These are phyloP conservation scores for Lucilia sericata DNA, from an alignment of 1,140 invertebrate species.

Conservation along the genomic window DNA sequence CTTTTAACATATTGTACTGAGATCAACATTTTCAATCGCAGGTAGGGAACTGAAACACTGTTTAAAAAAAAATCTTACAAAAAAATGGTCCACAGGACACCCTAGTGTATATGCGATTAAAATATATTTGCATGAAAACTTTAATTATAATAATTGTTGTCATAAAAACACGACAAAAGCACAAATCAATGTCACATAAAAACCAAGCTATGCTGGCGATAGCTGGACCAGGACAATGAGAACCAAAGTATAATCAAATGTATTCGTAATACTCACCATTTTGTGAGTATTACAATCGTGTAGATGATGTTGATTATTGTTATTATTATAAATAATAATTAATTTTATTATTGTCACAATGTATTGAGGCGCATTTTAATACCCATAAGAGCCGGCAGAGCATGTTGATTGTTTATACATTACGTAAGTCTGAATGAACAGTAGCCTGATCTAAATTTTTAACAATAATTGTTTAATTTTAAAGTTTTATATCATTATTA, in stretches of 20 bases:
- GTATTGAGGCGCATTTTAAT: constrained; percentile 59
- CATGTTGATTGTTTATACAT: constrained; percentile 48
- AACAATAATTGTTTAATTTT: too few relatives aligned
- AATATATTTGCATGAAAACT: too few relatives aligned
- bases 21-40: too few relatives aligned
- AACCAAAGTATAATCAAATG: neutral
- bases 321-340: constrained; percentile 36
- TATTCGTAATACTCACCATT: neutral
- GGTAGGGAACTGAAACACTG: too few relatives aligned
- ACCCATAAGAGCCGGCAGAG: constrained; percentile 55
- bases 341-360: constrained; percentile 59
- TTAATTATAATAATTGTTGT: neutral
- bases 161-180: constrained; percentile 12
- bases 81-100: too few relatives aligned
- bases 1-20: too few relatives aligned
- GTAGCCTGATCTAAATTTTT: too few relatives aligned
- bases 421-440: too few relatives aligned
- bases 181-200: constrained; percentile 6
- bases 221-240: neutral
- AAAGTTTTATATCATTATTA: too few relatives aligned
- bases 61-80: too few relatives aligned
- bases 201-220: neutral
- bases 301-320: neutral
- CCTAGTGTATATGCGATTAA: too few relatives aligned
- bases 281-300: neutral